phyloP scores from a whole-genome alignment of 2,113 vertebrate genomes.

The Tachycineta bicolor region DNA sequence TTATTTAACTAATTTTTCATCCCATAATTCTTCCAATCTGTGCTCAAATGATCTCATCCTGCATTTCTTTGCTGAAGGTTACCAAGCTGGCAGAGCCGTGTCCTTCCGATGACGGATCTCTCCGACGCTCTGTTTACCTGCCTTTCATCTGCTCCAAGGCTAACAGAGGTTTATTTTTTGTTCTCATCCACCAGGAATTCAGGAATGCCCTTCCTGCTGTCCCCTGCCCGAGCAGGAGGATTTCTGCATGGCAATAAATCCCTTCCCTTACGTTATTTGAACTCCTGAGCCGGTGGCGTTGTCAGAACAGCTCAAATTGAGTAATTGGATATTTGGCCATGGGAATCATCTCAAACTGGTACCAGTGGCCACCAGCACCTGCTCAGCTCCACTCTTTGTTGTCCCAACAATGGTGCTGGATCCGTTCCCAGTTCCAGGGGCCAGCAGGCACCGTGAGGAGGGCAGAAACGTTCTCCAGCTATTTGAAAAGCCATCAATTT shows the following conservation, averaged over 20 bases:
- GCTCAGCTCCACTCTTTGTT: neutral
- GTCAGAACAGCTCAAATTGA: neutral
- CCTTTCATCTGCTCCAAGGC: slow-evolving; percentile 43
- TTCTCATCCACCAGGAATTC: neutral
- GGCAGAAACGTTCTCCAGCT: neutral
- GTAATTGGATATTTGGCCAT: neutral
- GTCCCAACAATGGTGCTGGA: neutral
- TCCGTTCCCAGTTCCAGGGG: neutral
- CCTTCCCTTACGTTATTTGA: rapidly evolving
- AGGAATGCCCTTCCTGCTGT: neutral
- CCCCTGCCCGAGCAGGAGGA: neutral
- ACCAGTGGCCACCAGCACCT: neutral
- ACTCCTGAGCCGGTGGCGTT: neutral
- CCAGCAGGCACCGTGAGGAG: neutral
- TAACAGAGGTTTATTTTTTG: neutral
- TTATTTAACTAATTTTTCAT: slow-evolving; percentile 39
- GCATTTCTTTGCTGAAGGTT: slow-evolving; percentile 48
- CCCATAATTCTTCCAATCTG: slow-evolving; percentile 8
- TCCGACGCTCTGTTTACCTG: neutral
- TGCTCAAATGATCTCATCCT: slow-evolving; percentile 11
- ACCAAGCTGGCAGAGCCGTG: slow-evolving; percentile 9
- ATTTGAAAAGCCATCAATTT: slow-evolving; percentile 19
- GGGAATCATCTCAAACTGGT: neutral
- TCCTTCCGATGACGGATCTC: slow-evolving; percentile 39
- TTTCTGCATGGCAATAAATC: neutral